Conservation (phyloP, 1,140 invertebrate genomes). For the Oreohelix idahoensis region DNA sequence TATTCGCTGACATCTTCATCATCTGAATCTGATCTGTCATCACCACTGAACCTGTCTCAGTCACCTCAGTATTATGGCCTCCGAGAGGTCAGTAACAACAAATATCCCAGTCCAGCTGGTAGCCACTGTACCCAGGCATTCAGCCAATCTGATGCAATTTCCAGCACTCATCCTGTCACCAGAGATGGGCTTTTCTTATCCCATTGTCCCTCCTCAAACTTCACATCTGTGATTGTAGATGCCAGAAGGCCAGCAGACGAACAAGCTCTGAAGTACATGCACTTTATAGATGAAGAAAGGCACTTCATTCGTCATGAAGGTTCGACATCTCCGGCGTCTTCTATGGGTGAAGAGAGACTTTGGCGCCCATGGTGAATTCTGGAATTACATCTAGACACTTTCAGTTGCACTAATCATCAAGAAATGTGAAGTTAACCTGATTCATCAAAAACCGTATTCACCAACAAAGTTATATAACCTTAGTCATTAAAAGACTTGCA, state of each 20-base stretch:
- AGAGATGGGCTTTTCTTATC: neutral
- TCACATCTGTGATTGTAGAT: conserved; percentile 25
- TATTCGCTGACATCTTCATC: conserved; percentile 33
- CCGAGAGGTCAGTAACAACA: neutral
- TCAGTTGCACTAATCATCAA: no score
- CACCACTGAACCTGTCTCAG: conserved; percentile 37
- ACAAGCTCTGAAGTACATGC: conserved; percentile 21
- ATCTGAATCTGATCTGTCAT: conserved; percentile 31
- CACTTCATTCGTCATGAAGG: conserved; percentile 24
- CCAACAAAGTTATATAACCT: no score
- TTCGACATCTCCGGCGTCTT: conserved; percentile 25
- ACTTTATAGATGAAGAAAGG: conserved; percentile 20
- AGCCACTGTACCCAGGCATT: neutral
- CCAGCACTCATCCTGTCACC: neutral
- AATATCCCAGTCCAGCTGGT: neutral
- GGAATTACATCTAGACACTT: no score
- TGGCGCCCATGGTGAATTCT: conserved; percentile 35
- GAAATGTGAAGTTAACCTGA: no score
- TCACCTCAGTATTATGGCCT: conserved; percentile 26
- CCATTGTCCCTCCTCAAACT: neutral
- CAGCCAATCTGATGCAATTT: neutral
- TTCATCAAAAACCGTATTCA: no score
- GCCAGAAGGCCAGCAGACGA: neutral
- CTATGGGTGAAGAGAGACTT: conserved; percentile 31
- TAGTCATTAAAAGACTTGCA: no score